Evolutionary conservation across 2,888 invertebrate genomes (phyloP).

Genomic region (Drosophila paranaensis): DNA sequence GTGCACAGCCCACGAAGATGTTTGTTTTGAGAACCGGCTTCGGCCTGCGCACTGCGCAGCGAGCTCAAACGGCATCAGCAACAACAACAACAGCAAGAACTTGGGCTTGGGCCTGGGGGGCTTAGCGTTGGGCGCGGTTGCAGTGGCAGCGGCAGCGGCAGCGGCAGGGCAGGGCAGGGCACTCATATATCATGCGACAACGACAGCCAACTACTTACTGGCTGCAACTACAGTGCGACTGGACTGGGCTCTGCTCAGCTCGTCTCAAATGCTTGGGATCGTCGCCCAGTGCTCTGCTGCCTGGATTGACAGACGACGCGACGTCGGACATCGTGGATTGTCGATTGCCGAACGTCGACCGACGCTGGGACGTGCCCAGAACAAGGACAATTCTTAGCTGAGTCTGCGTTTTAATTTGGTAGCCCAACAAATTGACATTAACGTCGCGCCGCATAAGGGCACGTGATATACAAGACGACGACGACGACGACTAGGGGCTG

Average conservation of each 20-base stretch:
- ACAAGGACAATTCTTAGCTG: slow-evolving; percentile 56
- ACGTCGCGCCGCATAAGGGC: slow-evolving; percentile 60
- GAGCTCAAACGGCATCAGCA: slow-evolving; percentile 17
- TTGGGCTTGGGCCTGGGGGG: slow-evolving; percentile 53
- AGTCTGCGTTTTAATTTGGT: slow-evolving; percentile 68
- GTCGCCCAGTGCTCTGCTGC: slow-evolving; percentile 35
- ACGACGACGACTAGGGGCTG: background rate
- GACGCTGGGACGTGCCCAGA: slow-evolving; percentile 46
- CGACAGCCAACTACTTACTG: slow-evolving; percentile 45
- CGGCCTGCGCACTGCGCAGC: slow-evolving; percentile 52
- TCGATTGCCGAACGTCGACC: slow-evolving; percentile 5
- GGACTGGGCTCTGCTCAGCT: slow-evolving; percentile 13
- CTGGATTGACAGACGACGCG: slow-evolving; percentile 60
- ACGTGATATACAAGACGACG: slow-evolving; percentile 48
- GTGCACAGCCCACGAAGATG: slow-evolving; percentile 64
- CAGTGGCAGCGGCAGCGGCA: slow-evolving; percentile 53
- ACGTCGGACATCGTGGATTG: slow-evolving; percentile 34
- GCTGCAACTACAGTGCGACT: slow-evolving; percentile 24
- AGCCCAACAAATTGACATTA: slow-evolving; percentile 76
- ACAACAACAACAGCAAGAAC: slow-evolving; percentile 27
- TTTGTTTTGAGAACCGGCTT: slow-evolving; percentile 59
- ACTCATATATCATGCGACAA: slow-evolving; percentile 74
- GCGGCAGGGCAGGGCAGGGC: slow-evolving; percentile 72
- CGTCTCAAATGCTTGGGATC: slow-evolving; percentile 63
- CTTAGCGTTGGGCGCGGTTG: slow-evolving; percentile 70